These are phyloP conservation scores for Polymixis lichenea DNA, from an alignment of 2,888 invertebrate genomes.

Conservation along the genomic window DNA sequence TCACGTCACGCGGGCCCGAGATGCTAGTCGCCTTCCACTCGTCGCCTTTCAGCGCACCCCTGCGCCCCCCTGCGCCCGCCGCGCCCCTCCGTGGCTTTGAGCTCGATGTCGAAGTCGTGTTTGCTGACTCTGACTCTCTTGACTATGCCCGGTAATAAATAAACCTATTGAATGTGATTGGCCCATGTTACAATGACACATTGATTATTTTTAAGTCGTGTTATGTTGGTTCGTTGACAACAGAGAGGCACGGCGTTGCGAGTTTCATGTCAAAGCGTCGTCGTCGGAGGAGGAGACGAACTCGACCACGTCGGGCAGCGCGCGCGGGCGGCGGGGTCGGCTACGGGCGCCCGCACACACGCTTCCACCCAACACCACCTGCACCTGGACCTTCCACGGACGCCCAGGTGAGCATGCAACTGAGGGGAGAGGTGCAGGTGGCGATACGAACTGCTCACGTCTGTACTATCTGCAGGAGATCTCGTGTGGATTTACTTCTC, in stretches of 20 bases:
- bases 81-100: constrained; percentile 95
- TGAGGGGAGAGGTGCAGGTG: no score
- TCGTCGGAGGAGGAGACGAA: constrained; percentile 91
- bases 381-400: constrained; percentile 96
- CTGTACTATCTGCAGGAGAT: constrained; percentile 88
- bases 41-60: constrained; percentile 95
- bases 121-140: constrained; percentile 96
- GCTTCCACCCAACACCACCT: constrained; percentile 96
- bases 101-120: constrained; percentile 95
- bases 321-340: constrained; percentile 92
- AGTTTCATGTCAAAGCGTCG: constrained; percentile 94
- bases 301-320: constrained; percentile 89
- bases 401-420: constrained; percentile 86
- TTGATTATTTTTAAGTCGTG: not conserved
- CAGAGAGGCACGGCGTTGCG: constrained; percentile 91
- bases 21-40: constrained; percentile 97
- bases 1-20: constrained; percentile 93
- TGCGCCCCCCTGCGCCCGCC: constrained; percentile 91
- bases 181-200: not conserved
- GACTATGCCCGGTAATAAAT: constrained; percentile 92
- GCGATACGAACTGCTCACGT: not conserved
- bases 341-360: constrained; percentile 95
- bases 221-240: not conserved
- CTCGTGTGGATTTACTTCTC: constrained; percentile 97
- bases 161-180: not conserved